These are phyloP conservation scores for Bombyx mandarina DNA, from an alignment of 1,140 invertebrate species.

Conservation along the genomic window DNA sequence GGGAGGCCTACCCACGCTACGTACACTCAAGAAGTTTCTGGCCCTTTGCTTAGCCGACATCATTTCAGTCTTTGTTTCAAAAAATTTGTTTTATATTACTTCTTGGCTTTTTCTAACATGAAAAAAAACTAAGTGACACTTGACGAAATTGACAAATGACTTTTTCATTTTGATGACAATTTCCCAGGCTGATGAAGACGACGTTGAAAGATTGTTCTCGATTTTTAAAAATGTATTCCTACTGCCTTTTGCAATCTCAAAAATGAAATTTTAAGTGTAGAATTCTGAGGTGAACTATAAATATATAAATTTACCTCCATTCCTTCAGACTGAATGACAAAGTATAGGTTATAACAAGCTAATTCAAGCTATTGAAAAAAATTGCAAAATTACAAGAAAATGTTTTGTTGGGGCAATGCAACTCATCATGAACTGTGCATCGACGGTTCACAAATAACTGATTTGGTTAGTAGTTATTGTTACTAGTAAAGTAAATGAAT, in stretches of 20 bases:
- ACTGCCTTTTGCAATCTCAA: constrained; percentile 19
- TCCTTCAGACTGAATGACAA: constrained; percentile 2
- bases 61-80: no score
- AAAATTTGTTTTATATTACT: no score
- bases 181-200: no score
- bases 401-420: constrained; percentile 67
- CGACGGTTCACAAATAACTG: constrained; percentile 39
- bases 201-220: constrained; percentile 40
- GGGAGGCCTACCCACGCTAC: no score
- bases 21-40: no score
- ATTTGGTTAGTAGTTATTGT: constrained; percentile 41
- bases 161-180: no score
- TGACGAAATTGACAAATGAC: no score
- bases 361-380: constrained; percentile 31
- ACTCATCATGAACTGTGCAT: constrained; percentile 62
- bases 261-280: constrained; percentile 22
- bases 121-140: no score
- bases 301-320: constrained; percentile 13
- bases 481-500: neutral
- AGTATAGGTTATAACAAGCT: constrained; percentile 11
- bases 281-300: neutral
- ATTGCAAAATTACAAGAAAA: constrained; percentile 37
- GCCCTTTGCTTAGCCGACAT: no score
- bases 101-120: no score
- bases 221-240: constrained; percentile 35